phyloP scores from a whole-genome alignment of 2,113 vertebrate species.

The Myiagra hebetior region DNA sequence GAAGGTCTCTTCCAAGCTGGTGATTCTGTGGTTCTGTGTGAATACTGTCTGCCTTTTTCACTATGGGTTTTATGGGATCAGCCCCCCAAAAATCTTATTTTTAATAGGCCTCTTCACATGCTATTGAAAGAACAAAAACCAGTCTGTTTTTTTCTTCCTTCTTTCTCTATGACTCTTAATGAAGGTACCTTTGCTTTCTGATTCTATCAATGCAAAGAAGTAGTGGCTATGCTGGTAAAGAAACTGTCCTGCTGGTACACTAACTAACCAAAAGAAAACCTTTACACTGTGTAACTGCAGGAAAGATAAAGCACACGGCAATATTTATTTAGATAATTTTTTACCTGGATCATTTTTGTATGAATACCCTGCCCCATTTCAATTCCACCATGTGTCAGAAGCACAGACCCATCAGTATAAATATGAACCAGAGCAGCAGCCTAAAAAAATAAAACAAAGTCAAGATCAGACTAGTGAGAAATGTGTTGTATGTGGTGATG shows the following conservation, averaged over 20 bases:
- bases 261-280: neutral
- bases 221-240: neutral
- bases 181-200: neutral
- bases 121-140: neutral
- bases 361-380: slow-evolving; percentile 89
- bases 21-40: neutral
- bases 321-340: neutral
- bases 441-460: slow-evolving; percentile 49
- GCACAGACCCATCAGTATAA: slow-evolving; percentile 85
- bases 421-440: slow-evolving; percentile 84
- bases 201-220: neutral
- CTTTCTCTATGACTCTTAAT: neutral
- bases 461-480: neutral
- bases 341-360: slow-evolving; percentile 86
- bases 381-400: slow-evolving; percentile 81
- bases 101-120: neutral
- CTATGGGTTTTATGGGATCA: neutral
- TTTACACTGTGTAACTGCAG: neutral
- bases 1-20: too few relatives aligned
- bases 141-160: neutral
- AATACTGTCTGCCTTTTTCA: neutral
- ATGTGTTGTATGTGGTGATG: neutral
- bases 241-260: neutral
- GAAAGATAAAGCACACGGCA: neutral
- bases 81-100: neutral